A percentile compares a stretch with the other conserved stretches of the same genome.
Evolutionary conservation across 2,797 vertebrate species (phyloP).

Genomic region (Tolypeutes matacus): DNA sequence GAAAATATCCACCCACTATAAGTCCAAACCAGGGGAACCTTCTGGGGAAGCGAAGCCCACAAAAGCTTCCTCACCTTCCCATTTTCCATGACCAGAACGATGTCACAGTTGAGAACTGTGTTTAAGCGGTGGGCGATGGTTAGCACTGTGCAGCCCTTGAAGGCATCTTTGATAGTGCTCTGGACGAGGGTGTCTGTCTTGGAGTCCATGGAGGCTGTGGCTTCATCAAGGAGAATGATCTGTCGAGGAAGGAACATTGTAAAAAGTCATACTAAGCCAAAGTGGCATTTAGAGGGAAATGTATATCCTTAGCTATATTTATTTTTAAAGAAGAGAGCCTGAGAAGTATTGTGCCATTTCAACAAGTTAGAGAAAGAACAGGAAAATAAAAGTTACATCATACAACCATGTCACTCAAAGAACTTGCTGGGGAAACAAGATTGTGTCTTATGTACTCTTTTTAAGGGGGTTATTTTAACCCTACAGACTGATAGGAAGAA

Average conservation of each 20-base stretch:
- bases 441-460: neutral
- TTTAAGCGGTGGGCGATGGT: conserved; percentile 93
- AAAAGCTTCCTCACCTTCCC: conserved; percentile 88
- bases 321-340: too few species aligned
- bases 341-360: neutral
- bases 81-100: conserved; percentile 92
- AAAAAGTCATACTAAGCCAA: neutral
- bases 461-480: neutral
- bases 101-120: conserved; percentile 90
- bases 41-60: neutral
- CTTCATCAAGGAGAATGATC: conserved; percentile 94
- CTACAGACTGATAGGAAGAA: neutral
- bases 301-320: neutral
- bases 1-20: neutral
- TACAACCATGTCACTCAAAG: neutral
- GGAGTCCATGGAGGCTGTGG: conserved; percentile 92
- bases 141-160: conserved; percentile 90
- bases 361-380: neutral
- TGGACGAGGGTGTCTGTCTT: conserved; percentile 93
- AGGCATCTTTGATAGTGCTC: conserved; percentile 90
- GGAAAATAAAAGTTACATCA: neutral
- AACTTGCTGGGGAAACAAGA: neutral
- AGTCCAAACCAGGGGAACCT: neutral
- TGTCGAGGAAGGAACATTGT: conserved; percentile 68
- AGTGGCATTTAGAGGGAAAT: neutral